Evolutionary conservation across 2,888 invertebrate species (phyloP), one percentile per base, ranked within the genome.

Genomic region (Shargacucullia verbasci): DNA sequence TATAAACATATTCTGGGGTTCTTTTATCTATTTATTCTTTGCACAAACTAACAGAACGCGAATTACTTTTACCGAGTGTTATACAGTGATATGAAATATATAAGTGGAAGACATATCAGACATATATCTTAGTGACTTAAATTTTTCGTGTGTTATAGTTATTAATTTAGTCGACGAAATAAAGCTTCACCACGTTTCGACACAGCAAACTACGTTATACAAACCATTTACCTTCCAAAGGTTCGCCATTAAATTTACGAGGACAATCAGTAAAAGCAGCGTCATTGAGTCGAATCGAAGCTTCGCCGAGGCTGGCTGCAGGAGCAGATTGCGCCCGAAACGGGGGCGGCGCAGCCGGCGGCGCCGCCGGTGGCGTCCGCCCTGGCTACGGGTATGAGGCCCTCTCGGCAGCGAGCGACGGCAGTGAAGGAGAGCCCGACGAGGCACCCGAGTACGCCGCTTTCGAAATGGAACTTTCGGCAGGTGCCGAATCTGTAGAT

Each of bases 371-470:
- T 82, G 89, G 79, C 89, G 91, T 81, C 90, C 92, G 92, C 92
- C 92, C 89, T 76, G 87, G 91, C 59, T 93, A 93, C 86, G 92
- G 93, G 45, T 93, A 93, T 88, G 93, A 94, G 71, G 93, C 93
- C 43, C 92, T 93, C 64, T 93, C 93, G 58, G 92, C 91, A 35
- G 92, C 91, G 45, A 94, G 93, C 73, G 93, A 93, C 87, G 91
- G 91, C 69, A 93, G 93, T 75, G 94, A 93, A 58, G 88, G 81
- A 52, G 94, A 94, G 48, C 89, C 83, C 37, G 93, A 91, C 72
- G 88, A 90, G 62, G 89, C 82, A 35, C 90, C 89, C 27, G 92
- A 92, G 40, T 93, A 92, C 85, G 83, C 89, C 35, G 86, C 91
- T 55, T 89, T 92, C 60, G 92, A 91, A 73, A 92, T 92, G 93